Evolutionary conservation across 2,113 vertebrate species (phyloP).

Genomic region (Antechinus flavipes): DNA sequence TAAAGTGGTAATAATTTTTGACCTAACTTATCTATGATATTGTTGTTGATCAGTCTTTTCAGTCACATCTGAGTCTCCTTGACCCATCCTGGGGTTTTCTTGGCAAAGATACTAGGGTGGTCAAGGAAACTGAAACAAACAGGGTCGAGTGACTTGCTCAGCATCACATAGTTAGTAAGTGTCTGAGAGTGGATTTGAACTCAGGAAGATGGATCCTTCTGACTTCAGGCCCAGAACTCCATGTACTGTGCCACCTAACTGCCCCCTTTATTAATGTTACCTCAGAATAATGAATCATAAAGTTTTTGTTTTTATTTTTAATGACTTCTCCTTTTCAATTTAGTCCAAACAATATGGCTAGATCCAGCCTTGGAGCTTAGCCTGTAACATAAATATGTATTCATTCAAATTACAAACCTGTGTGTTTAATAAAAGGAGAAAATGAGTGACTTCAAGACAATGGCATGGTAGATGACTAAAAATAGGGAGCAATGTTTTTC

Average conservation of each 20-base stretch:
- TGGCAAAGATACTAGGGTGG: not conserved
- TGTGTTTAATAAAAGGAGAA: not conserved
- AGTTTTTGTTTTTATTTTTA: not conserved
- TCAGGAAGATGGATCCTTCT: not conserved
- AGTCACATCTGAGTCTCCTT: not conserved
- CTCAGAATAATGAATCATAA: not conserved
- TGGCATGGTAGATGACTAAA: not conserved
- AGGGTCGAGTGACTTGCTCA: not conserved
- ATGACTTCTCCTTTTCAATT: not conserved
- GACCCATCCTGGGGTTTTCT: not conserved
- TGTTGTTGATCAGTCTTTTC: not conserved
- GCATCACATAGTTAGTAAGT: not conserved
- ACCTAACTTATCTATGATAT: not conserved
- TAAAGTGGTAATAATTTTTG: not conserved
- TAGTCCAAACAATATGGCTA: not conserved
- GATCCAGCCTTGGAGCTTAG: not conserved
- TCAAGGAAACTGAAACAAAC: not conserved
- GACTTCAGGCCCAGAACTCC: not conserved
- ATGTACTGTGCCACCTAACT: not conserved
- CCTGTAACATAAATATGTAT: not conserved
- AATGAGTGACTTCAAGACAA: not conserved
- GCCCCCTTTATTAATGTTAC: not conserved
- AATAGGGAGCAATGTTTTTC: constrained; percentile 2
- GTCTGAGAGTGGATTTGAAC: not conserved
- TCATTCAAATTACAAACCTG: not conserved